phyloP scores from a whole-genome alignment of 2,888 invertebrate genomes.

The Galerucella nymphaeae region DNA sequence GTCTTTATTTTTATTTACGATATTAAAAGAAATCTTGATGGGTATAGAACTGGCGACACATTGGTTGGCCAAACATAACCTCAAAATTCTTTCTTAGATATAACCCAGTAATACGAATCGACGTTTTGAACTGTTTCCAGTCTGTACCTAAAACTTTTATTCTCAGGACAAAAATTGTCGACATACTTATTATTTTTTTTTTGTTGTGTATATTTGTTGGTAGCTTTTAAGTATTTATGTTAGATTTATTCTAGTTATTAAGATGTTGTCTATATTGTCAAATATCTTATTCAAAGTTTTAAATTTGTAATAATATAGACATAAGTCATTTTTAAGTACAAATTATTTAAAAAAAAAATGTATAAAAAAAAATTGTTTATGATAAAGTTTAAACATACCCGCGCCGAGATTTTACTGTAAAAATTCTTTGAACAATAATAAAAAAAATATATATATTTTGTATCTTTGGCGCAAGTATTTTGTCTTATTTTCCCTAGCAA shows the following conservation, averaged over 20 bases:
- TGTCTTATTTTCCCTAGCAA: slow-evolving; percentile 48
- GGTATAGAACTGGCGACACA: neutral
- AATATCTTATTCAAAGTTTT: slow-evolving; percentile 59
- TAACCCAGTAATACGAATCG: too few relatives aligned
- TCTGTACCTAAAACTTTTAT: slow-evolving; percentile 32
- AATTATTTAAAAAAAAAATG: slow-evolving; percentile 57
- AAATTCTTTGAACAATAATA: slow-evolving; percentile 58
- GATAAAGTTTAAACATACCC: slow-evolving; percentile 57
- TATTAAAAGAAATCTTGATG: slow-evolving; percentile 20
- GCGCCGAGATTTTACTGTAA: slow-evolving; percentile 60
- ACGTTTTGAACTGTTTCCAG: neutral
- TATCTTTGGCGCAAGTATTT: slow-evolving; percentile 58
- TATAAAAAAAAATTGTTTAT: slow-evolving; percentile 52
- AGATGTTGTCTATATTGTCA: slow-evolving; percentile 59
- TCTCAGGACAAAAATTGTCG: slow-evolving; percentile 37
- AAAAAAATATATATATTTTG: slow-evolving; percentile 59
- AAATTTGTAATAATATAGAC: slow-evolving; percentile 62
- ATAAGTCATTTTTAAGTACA: slow-evolving; percentile 63
- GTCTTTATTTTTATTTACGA: slow-evolving; percentile 29
- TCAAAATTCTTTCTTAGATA: too few relatives aligned
- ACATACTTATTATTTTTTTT: slow-evolving; percentile 42
- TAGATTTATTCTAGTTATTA: slow-evolving; percentile 59
- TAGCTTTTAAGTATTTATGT: slow-evolving; percentile 61
- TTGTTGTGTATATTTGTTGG: slow-evolving; percentile 53
- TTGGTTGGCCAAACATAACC: too few relatives aligned